Base-by-base conservation (phyloP, 2,888 invertebrate genomes). In the Hartigia nigra region DNA sequence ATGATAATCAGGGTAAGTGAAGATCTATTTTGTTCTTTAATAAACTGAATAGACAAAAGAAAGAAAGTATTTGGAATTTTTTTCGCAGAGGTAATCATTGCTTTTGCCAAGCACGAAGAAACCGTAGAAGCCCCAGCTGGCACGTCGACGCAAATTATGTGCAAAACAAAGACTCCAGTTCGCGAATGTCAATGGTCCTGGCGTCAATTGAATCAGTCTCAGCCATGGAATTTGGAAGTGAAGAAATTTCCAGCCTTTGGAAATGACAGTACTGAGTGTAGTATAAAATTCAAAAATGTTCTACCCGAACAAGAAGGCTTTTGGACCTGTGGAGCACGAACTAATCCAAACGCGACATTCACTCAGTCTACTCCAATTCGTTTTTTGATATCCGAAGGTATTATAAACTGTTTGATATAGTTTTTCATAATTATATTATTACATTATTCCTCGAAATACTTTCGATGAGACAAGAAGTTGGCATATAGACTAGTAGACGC, bases 151-250 rank as follows among this genome's bases (percentile, higher is more conserved):
- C 88, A 90, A 75, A 87, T 91, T 80, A 86, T 86, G 78, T 91
- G 91, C 74, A 86, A 87, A 77, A 87, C 90, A 23, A 85, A 84
- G 74, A 82, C 83, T 37, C 83, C 88, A 31, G 90, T 91, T 3
- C 86, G 88, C 77, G 91, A 91, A 80, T 91, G 91, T 75, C 90
- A 90, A 78, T 91, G 91, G 91, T 89, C 88, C 78, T 91, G 91
- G 91, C 87, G 91, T 39, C 88, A 88, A 70, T 81, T 91, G 70
- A 90, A 91, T 82, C 91, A 91, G 82, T 88, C 90, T n/a, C 87
- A 90, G 77, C 86, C 88, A 23, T 90, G 89, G 89, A 89, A 90
- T 81, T 82, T 89, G 77, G 89, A 89, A 79, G 87, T 91, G 78
- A 89, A 90, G 76, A 87, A 86, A 76, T 91, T 91, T 77, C 85